Conservation (phyloP, 2,888 invertebrate species). For the Epinotia bilunana region DNA sequence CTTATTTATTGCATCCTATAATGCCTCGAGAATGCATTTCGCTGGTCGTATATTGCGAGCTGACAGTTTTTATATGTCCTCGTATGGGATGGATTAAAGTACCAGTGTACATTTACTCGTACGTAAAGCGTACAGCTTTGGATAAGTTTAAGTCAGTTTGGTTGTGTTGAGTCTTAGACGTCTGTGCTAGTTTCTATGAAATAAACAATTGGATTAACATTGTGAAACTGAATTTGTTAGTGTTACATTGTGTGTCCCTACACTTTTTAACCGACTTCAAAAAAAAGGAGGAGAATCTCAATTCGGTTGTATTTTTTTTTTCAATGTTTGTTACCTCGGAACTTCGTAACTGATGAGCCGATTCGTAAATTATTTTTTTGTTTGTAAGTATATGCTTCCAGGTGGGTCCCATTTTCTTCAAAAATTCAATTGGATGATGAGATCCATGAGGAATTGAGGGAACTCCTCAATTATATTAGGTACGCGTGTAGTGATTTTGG, state of each 20-base stretch:
- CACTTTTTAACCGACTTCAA: no score
- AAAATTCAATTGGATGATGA: no score
- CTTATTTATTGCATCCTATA: constrained; percentile 42
- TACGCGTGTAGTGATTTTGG: no score
- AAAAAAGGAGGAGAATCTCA: no score
- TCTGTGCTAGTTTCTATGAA: neutral
- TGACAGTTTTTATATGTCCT: constrained; percentile 44
- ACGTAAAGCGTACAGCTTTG: neutral
- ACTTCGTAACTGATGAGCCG: no score
- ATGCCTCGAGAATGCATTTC: constrained; percentile 37
- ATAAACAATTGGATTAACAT: neutral
- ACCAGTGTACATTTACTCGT: constrained; percentile 2
- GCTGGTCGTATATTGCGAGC: constrained; percentile 31
- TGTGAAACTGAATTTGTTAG: neutral
- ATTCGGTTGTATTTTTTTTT: no score
- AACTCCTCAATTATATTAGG: no score
- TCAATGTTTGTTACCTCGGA: no score
- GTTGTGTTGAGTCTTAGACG: neutral
- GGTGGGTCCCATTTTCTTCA: no score
- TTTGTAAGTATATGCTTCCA: no score
- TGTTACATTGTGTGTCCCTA: neutral
- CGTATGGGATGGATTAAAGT: constrained; percentile 11
- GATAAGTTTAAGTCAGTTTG: constrained; percentile 16
- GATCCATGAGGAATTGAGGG: no score
- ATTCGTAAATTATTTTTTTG: no score